These are phyloP conservation scores for Oryzias celebensis DNA, from an alignment of 2,113 vertebrate species.

Conservation along the genomic window DNA sequence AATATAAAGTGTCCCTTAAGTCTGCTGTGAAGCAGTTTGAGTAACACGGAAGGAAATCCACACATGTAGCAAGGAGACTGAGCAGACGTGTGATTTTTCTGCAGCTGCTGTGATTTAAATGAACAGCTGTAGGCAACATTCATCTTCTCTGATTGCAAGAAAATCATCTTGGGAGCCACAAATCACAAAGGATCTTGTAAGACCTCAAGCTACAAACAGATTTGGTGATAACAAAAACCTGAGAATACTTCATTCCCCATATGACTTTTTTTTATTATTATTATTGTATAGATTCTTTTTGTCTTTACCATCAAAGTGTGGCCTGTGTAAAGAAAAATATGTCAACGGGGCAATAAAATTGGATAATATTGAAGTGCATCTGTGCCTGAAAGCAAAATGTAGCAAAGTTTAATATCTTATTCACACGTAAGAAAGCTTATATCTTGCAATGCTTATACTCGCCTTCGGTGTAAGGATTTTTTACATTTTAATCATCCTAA, in stretches of 20 bases:
- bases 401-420: too few species aligned
- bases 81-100: constrained; percentile 13
- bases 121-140: constrained; percentile 29
- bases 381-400: too few species aligned
- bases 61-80: constrained; percentile 42
- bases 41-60: constrained; percentile 16
- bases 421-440: too few species aligned
- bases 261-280: not conserved
- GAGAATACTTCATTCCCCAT: not conserved
- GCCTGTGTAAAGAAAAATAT: too few species aligned
- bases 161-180: constrained; percentile 24
- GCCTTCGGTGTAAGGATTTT: too few species aligned
- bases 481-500: too few species aligned
- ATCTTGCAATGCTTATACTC: too few species aligned
- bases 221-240: constrained; percentile 20
- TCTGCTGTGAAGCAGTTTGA: constrained; percentile 6
- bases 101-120: constrained; percentile 26
- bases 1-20: too few species aligned
- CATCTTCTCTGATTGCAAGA: constrained; percentile 36
- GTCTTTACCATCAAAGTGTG: too few species aligned
- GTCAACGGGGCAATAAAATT: too few species aligned
- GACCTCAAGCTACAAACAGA: constrained; percentile 11
- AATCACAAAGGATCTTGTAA: constrained; percentile 22
- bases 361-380: too few species aligned
- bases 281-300: too few species aligned